phyloP scores from a whole-genome alignment of 2,797 vertebrate genomes.

The Holocentrus rufus region DNA sequence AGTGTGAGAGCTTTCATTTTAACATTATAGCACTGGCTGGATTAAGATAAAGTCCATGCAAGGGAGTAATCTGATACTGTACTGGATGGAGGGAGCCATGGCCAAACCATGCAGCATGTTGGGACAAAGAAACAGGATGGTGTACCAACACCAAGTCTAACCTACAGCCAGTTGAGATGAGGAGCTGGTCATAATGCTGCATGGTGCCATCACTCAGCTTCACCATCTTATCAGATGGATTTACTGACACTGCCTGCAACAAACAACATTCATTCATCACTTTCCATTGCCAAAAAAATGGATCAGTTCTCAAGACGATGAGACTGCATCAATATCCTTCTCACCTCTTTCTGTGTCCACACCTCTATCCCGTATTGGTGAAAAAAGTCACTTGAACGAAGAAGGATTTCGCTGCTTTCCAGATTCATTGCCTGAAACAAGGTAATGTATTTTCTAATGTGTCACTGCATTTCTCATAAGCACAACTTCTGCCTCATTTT shows the following conservation, averaged over 20 bases:
- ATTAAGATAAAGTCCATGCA: too few species aligned
- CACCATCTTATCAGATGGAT: slow-evolving; percentile 77
- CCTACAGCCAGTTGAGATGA: slow-evolving; percentile 90
- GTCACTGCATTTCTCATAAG: background rate
- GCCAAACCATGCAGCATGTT: background rate
- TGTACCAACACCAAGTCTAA: slow-evolving; percentile 46
- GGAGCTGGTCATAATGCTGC: slow-evolving; percentile 85
- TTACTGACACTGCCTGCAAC: slow-evolving; percentile 81
- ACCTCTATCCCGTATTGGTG: slow-evolving; percentile 81
- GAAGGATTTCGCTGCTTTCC: slow-evolving; percentile 78
- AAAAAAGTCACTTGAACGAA: slow-evolving; percentile 85
- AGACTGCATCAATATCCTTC: background rate
- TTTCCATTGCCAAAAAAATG: background rate
- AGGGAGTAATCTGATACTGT: too few species aligned
- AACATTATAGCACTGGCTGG: too few species aligned
- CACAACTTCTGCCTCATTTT: background rate
- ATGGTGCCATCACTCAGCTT: slow-evolving; percentile 77
- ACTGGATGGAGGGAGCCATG: background rate
- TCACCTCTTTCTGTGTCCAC: slow-evolving; percentile 86
- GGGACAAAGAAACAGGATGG: background rate
- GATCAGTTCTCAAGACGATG: background rate
- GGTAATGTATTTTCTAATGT: background rate
- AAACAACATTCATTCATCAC: background rate
- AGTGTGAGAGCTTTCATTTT: too few species aligned
- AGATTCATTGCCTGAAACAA: slow-evolving; percentile 77